Base-by-base conservation (phyloP, 2,797 vertebrate genomes). In the Chromis chromis region DNA sequence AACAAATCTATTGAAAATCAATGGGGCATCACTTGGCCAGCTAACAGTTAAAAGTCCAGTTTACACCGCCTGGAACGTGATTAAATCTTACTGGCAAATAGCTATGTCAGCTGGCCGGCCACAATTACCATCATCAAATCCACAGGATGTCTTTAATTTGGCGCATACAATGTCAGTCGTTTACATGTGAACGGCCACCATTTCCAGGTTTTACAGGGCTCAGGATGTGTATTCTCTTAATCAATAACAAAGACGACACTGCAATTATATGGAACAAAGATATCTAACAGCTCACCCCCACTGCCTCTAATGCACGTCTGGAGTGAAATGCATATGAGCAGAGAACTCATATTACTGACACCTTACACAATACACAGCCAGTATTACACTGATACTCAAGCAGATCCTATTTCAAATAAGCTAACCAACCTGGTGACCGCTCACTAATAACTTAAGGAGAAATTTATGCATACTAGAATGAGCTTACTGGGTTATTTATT, bases 81-180 rank as follows among this genome's bases (percentile, higher is more conserved):
- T 89, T 90, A 68, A 84, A 89, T 83, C 85, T 80, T 57, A 55
- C 55, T 68, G 57, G 76, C 65, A 86, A 86, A 81, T 14, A 81
- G 53, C 70, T 65, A 14, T 62, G 75, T 66, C 88, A 83, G 88
- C 78, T 67, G 57, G 33, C 60, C 53, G 65, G 40, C 64, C 71
- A 70, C 83, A 78, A 84, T 64, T 74, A 55, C 68, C 64, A 65
- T 68, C 48, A 79, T 85, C 83, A 84, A 82, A 88, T 79, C 84
- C 81, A 85, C 88, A 92, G 89, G 89, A 91, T 74, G 86, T 79
- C 77, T 84, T 87, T 54, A 76, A 78, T 86, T 87, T 67, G 64
- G 50, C 0, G 58, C 74, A 89, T 74, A 90, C 87, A 91, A 85
- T 88, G 86, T 64, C 61, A 52, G 42, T 68, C 70, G 79, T 92